A percentile compares a stretch with the other conserved stretches of the same genome.
Conservation (phyloP, 2,797 vertebrate genomes). For the Myotis myotis region DNA sequence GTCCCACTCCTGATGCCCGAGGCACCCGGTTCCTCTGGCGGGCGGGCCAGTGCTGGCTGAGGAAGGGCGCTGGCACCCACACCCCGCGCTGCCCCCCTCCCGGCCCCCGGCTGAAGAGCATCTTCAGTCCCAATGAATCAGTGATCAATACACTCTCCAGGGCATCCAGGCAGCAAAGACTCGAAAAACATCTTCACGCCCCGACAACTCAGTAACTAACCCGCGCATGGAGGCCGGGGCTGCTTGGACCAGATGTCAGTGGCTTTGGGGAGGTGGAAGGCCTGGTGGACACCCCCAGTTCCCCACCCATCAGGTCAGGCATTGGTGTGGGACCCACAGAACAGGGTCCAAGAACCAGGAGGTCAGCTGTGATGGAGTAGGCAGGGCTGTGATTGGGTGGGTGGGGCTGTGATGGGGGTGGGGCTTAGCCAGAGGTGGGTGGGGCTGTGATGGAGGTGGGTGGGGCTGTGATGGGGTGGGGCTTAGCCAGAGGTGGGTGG, state of each 20-base stretch:
- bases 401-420: no score
- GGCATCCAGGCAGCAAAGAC: background rate
- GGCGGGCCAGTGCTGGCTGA: background rate
- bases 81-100: background rate
- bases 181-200: background rate
- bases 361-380: no score
- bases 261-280: background rate
- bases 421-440: background rate
- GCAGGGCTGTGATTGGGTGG: background rate
- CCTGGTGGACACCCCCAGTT: background rate
- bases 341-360: no score
- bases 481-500: background rate
- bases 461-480: rapidly evolving
- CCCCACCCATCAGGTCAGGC: background rate
- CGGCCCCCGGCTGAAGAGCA: background rate
- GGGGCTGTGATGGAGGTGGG: background rate
- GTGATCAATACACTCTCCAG: constrained; percentile 23
- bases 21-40: rapidly evolving
- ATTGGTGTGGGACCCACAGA: background rate
- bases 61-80: rapidly evolving
- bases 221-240: background rate
- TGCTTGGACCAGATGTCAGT: background rate
- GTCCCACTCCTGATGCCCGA: rapidly evolving
- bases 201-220: background rate
- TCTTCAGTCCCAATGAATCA: background rate